Evolutionary conservation across 2,113 vertebrate genomes (phyloP), one percentile per base, ranked within the genome.

Genomic region (Trichomycterus rosablanca): DNA sequence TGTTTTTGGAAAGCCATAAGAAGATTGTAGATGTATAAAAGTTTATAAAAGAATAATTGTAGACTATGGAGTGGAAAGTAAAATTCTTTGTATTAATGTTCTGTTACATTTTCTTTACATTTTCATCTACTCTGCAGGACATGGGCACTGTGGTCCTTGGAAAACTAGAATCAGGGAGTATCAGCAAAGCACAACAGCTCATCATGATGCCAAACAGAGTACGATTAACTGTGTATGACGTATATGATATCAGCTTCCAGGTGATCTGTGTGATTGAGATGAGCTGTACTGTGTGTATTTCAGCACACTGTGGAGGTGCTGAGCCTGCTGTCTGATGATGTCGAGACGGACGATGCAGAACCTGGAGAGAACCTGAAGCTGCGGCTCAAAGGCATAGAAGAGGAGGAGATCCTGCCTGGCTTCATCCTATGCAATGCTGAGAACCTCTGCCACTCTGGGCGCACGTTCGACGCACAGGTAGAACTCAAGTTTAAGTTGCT

Each of bases 161-260:
- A 70, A 99, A 99, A 83, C 87, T 98, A 87, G 96, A 99, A 83
- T 98, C 95, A 0, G 96, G 95, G 64, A 90, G 78, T 57, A 97
- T 99, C 79, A 89, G 88, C 79, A 99, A 97, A 93, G 93, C 93
- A 80, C 94, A 97, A 64, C 93, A 97, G 81, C 88, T 99, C 77
- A 88, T 93, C 74, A 99, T 99, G 96, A 99, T 99, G 96, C 96
- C 96, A 78, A 99, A 99, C 81, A 92, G 97, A 92, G 96, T 98
- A 87, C 80, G 80, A 58, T 19, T 18, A 26, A 34, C 8, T 43
- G 18, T n/a, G n/a, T n/a, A n/a, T n/a, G n/a, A n/a, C n/a, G n/a
- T n/a, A n/a, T n/a, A n/a, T n/a, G n/a, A n/a, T n/a, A n/a, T n/a
- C n/a, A n/a, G n/a, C n/a, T n/a, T n/a, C n/a, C n/a, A n/a, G n/a